Base-by-base conservation (phyloP, 2,888 invertebrate genomes). In the Unio pictorum region DNA sequence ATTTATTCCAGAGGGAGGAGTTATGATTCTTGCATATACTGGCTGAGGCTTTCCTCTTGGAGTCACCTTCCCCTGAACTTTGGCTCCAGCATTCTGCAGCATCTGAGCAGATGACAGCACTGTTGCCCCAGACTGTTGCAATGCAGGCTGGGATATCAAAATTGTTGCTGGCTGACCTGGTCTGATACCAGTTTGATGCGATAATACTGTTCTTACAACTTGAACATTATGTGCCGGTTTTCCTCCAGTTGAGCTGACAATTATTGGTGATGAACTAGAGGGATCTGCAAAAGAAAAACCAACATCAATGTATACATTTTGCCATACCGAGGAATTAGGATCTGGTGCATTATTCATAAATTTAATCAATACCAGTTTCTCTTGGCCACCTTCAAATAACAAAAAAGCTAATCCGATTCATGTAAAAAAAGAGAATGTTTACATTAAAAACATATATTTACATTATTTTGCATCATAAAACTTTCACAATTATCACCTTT, bases 11-110 rank as follows among this genome's bases (percentile, higher is more conserved):
- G 85, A 80, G 2, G 84, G 87, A 7, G 88, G 88, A 11, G 86
- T 86, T 57, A 88, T 88, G 61, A 88, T 87, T 28, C 88, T 79
- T 18, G 89, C 89, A 76, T 85, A 89, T 71, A 89, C 85, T 4
- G 88, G 87, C 45, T 83, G 85, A 8, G 80, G 73, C 72, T 87
- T 88, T 45, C 78, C 83, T 69, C 84, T 84, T 26, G 79, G 81
- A n/a, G 82, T 74, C 8, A 79, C 74, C 59, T 84, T 79, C 45
- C 81, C 85, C 23, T 78, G 78, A 34, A 75, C 68, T 64, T 79
- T 74, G 8, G 77, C 67, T 20, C 45, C 45, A 45, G 77, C 74
- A n/a, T 79, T 75, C 26, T 84, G 86, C 61, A 86, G 66, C 20
- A 85, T 72, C 73, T 85, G 85, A 58, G 71, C 76, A 6, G 82